Evolutionary conservation across 2,797 vertebrate species (phyloP).

Genomic region (Siniperca scherzeri): DNA sequence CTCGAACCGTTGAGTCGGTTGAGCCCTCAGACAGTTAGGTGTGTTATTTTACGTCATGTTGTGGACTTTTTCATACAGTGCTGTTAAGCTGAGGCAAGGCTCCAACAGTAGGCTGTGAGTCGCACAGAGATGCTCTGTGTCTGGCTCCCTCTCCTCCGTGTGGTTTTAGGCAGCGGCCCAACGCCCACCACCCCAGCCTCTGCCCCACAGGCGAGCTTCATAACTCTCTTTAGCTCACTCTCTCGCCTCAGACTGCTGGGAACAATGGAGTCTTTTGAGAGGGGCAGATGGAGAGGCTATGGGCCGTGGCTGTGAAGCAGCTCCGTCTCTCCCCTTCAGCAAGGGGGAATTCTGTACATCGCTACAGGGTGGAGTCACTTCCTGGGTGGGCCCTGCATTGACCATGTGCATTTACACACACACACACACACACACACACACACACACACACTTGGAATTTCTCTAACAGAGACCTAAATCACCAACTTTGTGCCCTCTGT

Average conservation of each 20-base stretch:
- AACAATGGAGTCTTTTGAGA: conserved; percentile 88
- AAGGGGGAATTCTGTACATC: conserved; percentile 74
- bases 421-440: conserved; percentile 33
- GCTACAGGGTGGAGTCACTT: conserved; percentile 82
- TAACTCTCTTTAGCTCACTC: conserved; percentile 77
- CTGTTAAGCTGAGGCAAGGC: conserved; percentile 76
- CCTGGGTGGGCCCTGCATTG: conserved; percentile 76
- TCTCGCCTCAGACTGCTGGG: conserved; percentile 66
- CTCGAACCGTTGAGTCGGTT: conserved; percentile 69
- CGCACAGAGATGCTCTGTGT: conserved; percentile 85
- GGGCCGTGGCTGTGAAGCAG: conserved; percentile 62
- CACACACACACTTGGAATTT: conserved; percentile 35
- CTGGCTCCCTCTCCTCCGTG: conserved; percentile 79
- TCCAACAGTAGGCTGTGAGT: conserved; percentile 74
- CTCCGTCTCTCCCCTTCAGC: conserved; percentile 55
- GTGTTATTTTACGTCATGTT: conserved; percentile 76
- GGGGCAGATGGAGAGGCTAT: conserved; percentile 73
- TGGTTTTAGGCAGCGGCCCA: conserved; percentile 88
- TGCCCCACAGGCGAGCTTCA: conserved; percentile 70
- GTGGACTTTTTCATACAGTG: conserved; percentile 73
- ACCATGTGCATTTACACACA: conserved; percentile 58
- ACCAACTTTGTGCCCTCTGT: conserved; percentile 24
- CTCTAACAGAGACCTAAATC: conserved; percentile 45
- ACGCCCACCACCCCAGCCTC: conserved; percentile 70
- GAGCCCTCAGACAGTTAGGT: conserved; percentile 77